These are phyloP conservation scores for Melieria crassipennis DNA, from an alignment of 2,888 invertebrate genomes.

Conservation along the genomic window DNA sequence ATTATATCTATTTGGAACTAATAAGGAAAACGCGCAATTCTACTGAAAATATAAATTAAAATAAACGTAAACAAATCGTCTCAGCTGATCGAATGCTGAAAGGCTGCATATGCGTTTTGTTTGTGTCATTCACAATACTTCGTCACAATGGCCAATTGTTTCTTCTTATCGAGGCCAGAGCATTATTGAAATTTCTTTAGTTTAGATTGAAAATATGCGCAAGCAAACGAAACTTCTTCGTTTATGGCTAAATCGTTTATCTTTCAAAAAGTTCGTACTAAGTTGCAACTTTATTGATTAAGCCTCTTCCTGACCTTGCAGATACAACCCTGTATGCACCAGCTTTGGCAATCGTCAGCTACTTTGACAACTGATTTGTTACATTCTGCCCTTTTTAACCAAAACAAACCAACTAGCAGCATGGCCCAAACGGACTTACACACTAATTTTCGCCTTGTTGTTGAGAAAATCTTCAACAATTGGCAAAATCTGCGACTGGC, in stretches of 20 bases:
- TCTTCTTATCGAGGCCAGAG: no score
- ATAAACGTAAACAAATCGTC: not conserved
- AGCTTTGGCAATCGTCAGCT: slow-evolving; percentile 6
- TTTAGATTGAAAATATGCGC: no score
- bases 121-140: no score
- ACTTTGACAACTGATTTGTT: slow-evolving; percentile 3
- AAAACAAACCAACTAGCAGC: slow-evolving; percentile 13
- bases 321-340: not conserved
- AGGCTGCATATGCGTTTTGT: not conserved
- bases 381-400: not conserved
- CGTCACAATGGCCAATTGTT: no score
- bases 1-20: not conserved
- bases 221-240: no score
- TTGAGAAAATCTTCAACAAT: slow-evolving; percentile 75
- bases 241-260: no score
- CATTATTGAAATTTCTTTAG: no score
- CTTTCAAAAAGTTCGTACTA: not conserved
- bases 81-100: not conserved
- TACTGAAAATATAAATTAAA: slow-evolving; percentile 5
- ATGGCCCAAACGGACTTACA: slow-evolving; percentile 51
- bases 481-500: slow-evolving; percentile 78
- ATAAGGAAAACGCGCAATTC: slow-evolving; percentile 2
- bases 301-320: not conserved
- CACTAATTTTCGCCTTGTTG: slow-evolving; percentile 69
- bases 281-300: not conserved